These are phyloP conservation scores for Halictus rubicundus DNA, from an alignment of 1,140 invertebrate species.

Conservation along the genomic window DNA sequence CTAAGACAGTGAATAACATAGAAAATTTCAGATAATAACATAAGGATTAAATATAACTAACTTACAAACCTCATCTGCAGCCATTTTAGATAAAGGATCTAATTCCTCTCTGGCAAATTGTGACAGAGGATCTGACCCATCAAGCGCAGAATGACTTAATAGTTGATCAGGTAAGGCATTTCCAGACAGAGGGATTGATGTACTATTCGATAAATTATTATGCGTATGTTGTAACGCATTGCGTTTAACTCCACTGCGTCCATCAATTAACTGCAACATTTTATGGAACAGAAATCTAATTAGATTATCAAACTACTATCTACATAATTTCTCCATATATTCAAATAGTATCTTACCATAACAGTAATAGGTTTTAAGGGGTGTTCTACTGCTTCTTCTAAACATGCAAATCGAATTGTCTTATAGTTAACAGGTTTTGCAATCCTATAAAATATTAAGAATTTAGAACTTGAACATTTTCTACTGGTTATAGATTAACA, in stretches of 20 bases:
- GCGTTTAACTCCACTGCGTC: conserved; percentile 76
- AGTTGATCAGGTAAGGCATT: conserved; percentile 82
- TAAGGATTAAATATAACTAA: background rate
- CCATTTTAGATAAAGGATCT: conserved; percentile 85
- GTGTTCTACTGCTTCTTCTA: conserved; percentile 71
- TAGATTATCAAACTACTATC: background rate
- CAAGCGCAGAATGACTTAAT: conserved; percentile 81
- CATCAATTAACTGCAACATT: conserved; percentile 78
- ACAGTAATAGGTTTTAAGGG: conserved; percentile 81
- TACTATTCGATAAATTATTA: conserved; percentile 78
- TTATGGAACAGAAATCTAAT: conserved; percentile 24
- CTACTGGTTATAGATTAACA: background rate
- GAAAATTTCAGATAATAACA: too few relatives aligned
- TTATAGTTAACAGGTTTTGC: conserved; percentile 61
- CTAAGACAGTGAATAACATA: too few relatives aligned
- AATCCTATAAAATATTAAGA: conserved; percentile 60
- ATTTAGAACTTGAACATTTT: conserved; percentile 3
- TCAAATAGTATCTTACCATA: conserved; percentile 67
- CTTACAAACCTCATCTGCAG: conserved; percentile 82
- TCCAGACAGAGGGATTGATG: conserved; percentile 77
- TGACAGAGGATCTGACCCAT: conserved; percentile 88
- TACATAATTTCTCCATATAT: background rate
- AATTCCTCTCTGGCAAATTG: conserved; percentile 85
- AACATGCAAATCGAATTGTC: conserved; percentile 44
- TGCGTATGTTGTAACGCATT: conserved; percentile 77